A percentile compares a stretch with the other conserved stretches of the same genome.
phyloP scores from a whole-genome alignment of 2,888 invertebrate genomes.

The Diachrysia chrysitis region DNA sequence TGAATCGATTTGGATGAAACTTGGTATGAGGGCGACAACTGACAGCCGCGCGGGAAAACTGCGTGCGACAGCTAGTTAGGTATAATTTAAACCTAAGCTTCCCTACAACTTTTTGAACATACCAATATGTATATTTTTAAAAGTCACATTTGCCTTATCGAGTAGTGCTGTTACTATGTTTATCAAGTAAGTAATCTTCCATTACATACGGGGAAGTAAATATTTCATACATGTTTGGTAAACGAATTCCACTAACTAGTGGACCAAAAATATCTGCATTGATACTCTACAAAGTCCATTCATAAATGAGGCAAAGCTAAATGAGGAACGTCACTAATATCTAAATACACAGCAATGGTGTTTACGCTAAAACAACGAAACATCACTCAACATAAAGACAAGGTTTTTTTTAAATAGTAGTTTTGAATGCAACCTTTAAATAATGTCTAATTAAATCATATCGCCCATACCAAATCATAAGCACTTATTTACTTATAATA shows the following conservation, averaged over 20 bases:
- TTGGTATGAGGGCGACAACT: no score
- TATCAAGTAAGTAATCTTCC: background rate
- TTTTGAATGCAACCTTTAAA: background rate
- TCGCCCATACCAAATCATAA: no score
- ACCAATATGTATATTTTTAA: no score
- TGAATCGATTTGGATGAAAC: no score
- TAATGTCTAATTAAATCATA: no score
- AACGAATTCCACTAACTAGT: background rate
- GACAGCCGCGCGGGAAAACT: no score
- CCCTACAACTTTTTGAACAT: no score
- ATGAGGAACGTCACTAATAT: background rate
- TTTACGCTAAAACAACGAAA: constrained; percentile 2
- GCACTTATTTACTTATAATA: background rate
- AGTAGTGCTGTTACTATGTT: background rate
- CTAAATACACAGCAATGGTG: background rate
- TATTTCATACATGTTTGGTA: background rate
- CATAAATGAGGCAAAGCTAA: background rate
- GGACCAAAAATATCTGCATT: background rate
- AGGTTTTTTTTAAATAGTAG: no score
- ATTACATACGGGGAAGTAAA: no score
- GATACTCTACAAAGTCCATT: background rate
- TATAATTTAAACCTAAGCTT: no score
- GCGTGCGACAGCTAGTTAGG: no score
- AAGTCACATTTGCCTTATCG: no score
- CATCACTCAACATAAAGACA: background rate